Percentiles rank a stretch among this genome's conserved stretches.
Evolutionary conservation across 2,113 vertebrate genomes (phyloP).

Genomic region (Chascanopsetta lugubris): DNA sequence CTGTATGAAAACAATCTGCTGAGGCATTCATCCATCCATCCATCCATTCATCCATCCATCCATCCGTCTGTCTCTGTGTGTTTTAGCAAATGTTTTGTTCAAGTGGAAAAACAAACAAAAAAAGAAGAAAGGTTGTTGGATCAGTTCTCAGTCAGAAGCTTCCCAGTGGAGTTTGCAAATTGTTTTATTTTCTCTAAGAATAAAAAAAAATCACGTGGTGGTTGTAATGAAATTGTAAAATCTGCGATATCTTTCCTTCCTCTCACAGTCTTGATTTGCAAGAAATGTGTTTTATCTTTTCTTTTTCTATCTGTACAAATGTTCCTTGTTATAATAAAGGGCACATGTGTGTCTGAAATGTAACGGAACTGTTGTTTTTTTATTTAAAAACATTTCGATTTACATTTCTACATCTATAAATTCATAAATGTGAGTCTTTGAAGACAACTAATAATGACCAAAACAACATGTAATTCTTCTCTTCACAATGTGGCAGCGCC

Average conservation of each 20-base stretch:
- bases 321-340: constrained; percentile 86
- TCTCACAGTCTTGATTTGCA: constrained; percentile 85
- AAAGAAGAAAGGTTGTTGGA: constrained; percentile 26
- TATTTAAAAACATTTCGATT: too few species aligned
- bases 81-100: constrained; percentile 34
- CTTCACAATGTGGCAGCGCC: too few species aligned
- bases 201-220: constrained; percentile 80
- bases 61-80: too few species aligned
- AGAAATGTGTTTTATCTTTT: constrained; percentile 86
- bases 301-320: constrained; percentile 74
- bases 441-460: too few species aligned
- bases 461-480: too few species aligned
- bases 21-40: constrained; percentile 52
- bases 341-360: constrained; percentile 76
- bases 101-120: too few species aligned
- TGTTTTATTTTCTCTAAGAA: constrained; percentile 72
- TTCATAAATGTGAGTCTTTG: too few species aligned
- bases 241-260: constrained; percentile 82
- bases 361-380: constrained; percentile 11
- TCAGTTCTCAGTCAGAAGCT: constrained; percentile 70
- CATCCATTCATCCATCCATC: too few species aligned
- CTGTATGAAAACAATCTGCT: constrained; percentile 47
- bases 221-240: constrained; percentile 79
- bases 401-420: too few species aligned
- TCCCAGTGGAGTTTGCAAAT: constrained; percentile 74